phyloP scores from a whole-genome alignment of 2,113 vertebrate genomes.

The Ictalurus furcatus region DNA sequence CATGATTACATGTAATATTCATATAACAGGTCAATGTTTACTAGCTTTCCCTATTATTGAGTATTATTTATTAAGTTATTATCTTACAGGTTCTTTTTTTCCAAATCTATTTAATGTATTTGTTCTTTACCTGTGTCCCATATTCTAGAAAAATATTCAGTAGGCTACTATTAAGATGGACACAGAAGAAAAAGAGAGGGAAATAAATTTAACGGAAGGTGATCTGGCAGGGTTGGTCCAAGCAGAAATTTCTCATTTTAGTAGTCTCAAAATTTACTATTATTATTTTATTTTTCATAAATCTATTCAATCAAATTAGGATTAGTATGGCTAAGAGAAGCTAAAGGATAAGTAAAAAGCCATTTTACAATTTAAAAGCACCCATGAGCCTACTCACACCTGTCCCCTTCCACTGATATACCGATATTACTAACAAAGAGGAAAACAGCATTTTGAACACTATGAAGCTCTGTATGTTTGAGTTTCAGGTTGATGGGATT shows the following conservation, averaged over 20 bases:
- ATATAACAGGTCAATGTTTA: background rate
- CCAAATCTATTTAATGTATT: background rate
- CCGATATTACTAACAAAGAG: background rate
- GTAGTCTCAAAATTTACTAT: background rate
- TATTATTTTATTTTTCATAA: background rate
- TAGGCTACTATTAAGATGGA: background rate
- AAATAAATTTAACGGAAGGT: background rate
- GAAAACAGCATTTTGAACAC: background rate
- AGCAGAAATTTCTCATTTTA: background rate
- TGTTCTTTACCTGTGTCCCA: background rate
- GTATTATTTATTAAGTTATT: background rate
- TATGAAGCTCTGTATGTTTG: background rate
- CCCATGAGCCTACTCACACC: background rate
- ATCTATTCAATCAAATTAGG: background rate
- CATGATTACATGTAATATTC: background rate
- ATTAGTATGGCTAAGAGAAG: background rate
- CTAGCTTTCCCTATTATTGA: background rate
- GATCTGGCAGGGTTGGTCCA: background rate
- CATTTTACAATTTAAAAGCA: background rate
- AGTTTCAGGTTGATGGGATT: background rate
- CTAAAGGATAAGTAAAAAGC: background rate
- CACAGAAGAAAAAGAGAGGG: background rate
- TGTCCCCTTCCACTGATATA: background rate
- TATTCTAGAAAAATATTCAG: background rate
- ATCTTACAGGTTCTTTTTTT: background rate